These are phyloP conservation scores for Anthrax anthrax DNA, from an alignment of 2,888 invertebrate species.

Conservation along the genomic window DNA sequence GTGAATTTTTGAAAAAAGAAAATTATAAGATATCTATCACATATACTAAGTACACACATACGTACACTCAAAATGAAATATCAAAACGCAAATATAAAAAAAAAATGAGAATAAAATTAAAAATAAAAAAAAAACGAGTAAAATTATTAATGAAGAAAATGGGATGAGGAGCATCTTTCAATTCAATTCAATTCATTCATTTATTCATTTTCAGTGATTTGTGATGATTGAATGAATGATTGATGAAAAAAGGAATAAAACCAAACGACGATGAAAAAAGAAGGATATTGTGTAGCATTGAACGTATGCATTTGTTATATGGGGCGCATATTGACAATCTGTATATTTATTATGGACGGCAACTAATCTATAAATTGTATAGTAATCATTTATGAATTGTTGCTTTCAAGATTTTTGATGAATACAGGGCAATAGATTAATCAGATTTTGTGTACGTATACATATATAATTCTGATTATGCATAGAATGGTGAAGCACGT, in stretches of 20 bases:
- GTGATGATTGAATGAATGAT: constrained; percentile 11
- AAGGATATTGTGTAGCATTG: neutral
- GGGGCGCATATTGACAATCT: too few relatives aligned
- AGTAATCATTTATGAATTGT: neutral
- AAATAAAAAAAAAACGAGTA: neutral
- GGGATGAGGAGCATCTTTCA: constrained; percentile 3
- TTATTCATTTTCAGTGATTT: constrained; percentile 6
- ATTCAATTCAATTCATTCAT: neutral
- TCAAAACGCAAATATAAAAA: neutral
- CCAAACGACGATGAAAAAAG: neutral
- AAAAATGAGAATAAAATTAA: too few relatives aligned
- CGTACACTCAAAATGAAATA: too few relatives aligned
- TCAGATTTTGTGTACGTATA: neutral
- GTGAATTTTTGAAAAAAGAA: too few relatives aligned
- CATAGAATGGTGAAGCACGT: neutral
- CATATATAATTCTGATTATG: neutral
- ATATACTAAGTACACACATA: too few relatives aligned
- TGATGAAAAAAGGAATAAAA: constrained; percentile 4
- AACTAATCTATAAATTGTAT: too few relatives aligned
- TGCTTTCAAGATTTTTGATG: neutral
- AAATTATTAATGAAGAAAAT: neutral
- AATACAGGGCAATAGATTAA: neutral
- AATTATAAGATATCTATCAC: too few relatives aligned
- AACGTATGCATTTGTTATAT: neutral
- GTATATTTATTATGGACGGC: too few relatives aligned